Evolutionary conservation across 2,113 vertebrate genomes (phyloP).

Genomic region (Protomyctophum bolini): DNA sequence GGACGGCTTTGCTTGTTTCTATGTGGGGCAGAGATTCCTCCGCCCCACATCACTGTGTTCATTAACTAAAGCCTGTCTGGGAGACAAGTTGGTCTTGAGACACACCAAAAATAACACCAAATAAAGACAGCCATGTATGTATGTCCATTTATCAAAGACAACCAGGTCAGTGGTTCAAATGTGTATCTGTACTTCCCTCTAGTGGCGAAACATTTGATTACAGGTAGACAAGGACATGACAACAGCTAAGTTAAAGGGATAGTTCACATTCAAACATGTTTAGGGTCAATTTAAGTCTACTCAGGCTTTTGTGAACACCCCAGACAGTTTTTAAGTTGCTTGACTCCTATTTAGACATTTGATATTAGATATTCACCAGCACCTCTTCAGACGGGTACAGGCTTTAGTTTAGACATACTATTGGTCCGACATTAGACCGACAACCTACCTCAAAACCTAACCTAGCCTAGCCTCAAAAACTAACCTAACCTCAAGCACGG

Average conservation of each 20-base stretch:
- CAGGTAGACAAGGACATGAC: not conserved
- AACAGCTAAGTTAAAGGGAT: not conserved
- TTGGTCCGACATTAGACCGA: no score
- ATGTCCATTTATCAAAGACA: constrained; percentile 1
- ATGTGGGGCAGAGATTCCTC: constrained; percentile 57
- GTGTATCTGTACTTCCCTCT: constrained; percentile 64
- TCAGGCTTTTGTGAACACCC: no score
- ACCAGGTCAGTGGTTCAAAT: constrained; percentile 7
- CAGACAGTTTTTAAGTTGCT: no score
- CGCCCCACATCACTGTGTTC: constrained; percentile 26
- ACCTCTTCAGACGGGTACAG: no score
- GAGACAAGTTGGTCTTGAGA: constrained; percentile 37
- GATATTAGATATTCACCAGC: no score
- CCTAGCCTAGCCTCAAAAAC: no score
- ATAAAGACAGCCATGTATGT: constrained; percentile 21
- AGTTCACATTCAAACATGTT: not conserved
- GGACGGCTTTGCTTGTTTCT: constrained; percentile 55
- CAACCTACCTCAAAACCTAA: no score
- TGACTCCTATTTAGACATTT: no score
- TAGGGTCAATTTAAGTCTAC: no score
- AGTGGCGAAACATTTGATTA: constrained; percentile 46
- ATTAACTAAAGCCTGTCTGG: constrained; percentile 55
- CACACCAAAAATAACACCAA: constrained; percentile 38
- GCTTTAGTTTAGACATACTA: no score
- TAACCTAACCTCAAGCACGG: no score